These are phyloP conservation scores for Podarcis raffonei DNA, from an alignment of 2,113 vertebrate genomes.

Conservation along the genomic window DNA sequence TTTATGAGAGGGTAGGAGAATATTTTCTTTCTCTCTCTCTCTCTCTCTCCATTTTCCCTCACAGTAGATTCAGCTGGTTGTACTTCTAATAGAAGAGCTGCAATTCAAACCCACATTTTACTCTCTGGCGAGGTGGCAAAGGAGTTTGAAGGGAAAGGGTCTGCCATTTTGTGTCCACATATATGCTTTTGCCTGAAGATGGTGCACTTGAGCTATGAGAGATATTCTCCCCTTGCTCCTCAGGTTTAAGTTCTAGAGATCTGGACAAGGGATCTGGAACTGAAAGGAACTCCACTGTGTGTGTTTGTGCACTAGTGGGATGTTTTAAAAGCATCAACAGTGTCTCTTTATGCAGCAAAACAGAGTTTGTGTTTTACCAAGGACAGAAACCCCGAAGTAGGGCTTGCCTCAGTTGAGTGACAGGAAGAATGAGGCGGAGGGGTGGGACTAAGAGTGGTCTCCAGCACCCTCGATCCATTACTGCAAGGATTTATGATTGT, in stretches of 20 bases:
- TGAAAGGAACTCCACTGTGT: background rate
- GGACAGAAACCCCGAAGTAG: background rate
- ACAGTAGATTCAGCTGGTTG: background rate
- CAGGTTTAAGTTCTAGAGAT: background rate
- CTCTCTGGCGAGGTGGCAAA: background rate
- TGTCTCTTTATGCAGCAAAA: background rate
- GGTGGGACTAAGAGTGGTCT: no score
- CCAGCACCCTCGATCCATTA: no score
- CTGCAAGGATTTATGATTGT: no score
- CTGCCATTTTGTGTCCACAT: background rate
- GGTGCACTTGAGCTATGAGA: background rate
- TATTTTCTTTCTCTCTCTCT: background rate
- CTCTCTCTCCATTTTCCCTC: background rate
- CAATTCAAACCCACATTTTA: background rate
- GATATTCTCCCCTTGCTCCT: background rate
- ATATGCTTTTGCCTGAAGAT: background rate
- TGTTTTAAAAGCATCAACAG: background rate
- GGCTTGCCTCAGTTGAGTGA: no score
- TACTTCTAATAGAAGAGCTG: background rate
- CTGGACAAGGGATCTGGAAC: background rate
- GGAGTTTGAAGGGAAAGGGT: background rate
- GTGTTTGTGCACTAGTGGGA: background rate
- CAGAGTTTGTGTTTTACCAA: background rate
- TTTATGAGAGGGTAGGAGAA: background rate
- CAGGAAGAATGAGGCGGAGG: no score